Percentiles rank a stretch among this genome's conserved stretches.
phyloP scores from a whole-genome alignment of 2,888 invertebrate genomes.

The Elmis aenea region DNA sequence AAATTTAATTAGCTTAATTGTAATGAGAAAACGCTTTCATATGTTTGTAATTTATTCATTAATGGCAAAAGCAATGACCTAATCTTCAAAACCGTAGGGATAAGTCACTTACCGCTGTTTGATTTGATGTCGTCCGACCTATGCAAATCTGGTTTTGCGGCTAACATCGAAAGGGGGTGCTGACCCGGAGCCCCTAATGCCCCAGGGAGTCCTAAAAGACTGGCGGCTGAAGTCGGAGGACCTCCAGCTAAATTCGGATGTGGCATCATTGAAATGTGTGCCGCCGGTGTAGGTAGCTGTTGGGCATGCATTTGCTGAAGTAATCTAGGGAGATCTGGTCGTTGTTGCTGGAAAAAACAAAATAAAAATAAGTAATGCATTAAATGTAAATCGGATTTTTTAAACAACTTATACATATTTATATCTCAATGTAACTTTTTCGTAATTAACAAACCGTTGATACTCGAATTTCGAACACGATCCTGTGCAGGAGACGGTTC shows the following conservation, averaged over 20 bases:
- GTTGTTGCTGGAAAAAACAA: constrained; percentile 63
- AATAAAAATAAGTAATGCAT: too few relatives aligned
- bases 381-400: too few relatives aligned
- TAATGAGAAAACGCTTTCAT: too few relatives aligned
- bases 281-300: constrained; percentile 67
- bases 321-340: constrained; percentile 72
- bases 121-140: constrained; percentile 69
- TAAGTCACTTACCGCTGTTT: constrained; percentile 63
- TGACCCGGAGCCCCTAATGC: constrained; percentile 62
- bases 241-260: constrained; percentile 57
- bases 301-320: constrained; percentile 92
- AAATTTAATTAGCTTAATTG: too few relatives aligned
- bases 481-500: too few relatives aligned
- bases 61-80: too few relatives aligned
- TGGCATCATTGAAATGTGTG: constrained; percentile 63
- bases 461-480: too few relatives aligned
- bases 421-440: too few relatives aligned
- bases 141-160: constrained; percentile 71
- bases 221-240: constrained; percentile 51
- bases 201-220: constrained; percentile 53
- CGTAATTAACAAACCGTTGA: too few relatives aligned
- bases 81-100: too few relatives aligned
- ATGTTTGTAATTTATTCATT: too few relatives aligned
- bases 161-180: constrained; percentile 70
- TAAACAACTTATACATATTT: too few relatives aligned